Conservation (phyloP, 2,113 vertebrate genomes). For the Geococcyx californianus region DNA sequence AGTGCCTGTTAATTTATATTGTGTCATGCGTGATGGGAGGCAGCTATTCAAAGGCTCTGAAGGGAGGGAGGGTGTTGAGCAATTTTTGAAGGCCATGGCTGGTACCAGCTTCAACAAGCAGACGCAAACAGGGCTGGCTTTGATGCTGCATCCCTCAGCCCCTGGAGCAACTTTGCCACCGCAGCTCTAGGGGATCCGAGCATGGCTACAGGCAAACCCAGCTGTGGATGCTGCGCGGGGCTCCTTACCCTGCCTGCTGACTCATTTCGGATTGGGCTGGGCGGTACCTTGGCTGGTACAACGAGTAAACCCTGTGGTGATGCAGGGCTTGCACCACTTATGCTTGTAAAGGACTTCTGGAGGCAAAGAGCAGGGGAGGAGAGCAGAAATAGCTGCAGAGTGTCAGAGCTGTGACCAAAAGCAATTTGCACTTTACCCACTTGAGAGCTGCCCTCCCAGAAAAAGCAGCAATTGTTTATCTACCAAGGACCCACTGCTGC, state of each 20-base stretch:
- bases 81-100: background rate
- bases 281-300: background rate
- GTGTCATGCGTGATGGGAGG: accelerated
- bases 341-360: background rate
- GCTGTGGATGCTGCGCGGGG: accelerated
- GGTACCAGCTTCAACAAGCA: background rate
- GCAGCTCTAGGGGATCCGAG: too few species aligned
- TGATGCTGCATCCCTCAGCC: background rate
- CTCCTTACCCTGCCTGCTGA: background rate
- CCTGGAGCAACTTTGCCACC: too few species aligned
- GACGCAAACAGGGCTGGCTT: background rate
- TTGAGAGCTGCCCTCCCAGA: background rate
- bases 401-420: background rate
- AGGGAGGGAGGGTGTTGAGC: background rate
- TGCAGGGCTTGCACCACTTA: background rate
- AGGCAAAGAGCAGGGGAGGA: background rate
- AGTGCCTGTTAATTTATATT: background rate
- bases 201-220: background rate
- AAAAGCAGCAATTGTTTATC: background rate
- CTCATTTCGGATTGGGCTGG: background rate
- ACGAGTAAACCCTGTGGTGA: background rate
- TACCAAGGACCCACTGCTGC: background rate
- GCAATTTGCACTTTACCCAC: background rate
- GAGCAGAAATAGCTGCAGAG: background rate
- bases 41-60: background rate